These are phyloP conservation scores for Epiperipatus broadwayi DNA, from an alignment of 2,888 invertebrate genomes.

Conservation along the genomic window DNA sequence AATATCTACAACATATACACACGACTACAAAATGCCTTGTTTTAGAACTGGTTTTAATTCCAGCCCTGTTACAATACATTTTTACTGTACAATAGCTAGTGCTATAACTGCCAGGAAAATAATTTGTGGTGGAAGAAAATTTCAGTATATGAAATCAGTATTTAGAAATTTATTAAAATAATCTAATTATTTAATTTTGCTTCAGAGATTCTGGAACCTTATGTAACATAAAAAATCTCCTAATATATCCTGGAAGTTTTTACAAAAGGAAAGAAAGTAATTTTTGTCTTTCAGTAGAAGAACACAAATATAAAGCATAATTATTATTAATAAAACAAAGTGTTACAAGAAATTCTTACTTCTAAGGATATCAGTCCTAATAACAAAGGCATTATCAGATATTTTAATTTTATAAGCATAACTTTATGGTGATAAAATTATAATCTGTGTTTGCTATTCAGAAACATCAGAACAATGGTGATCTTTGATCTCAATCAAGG, in stretches of 20 bases:
- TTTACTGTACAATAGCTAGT: no score
- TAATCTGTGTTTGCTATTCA: conserved; percentile 82
- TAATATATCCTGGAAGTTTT: conserved; percentile 74
- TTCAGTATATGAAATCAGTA: no score
- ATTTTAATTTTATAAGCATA: conserved; percentile 81
- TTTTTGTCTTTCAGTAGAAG: conserved; percentile 90
- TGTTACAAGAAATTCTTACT: conserved; percentile 84
- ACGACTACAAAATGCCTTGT: no score
- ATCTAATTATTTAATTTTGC: conserved; percentile 83
- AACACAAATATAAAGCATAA: conserved; percentile 84
- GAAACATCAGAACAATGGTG: conserved; percentile 81
- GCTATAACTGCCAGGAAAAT: no score
- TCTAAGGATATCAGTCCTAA: conserved; percentile 85
- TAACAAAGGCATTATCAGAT: conserved; percentile 71
- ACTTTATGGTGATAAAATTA: conserved; percentile 83
- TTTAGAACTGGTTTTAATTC: no score
- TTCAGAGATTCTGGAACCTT: conserved; percentile 99
- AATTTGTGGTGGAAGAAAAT: no score
- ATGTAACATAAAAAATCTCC: conserved; percentile 78
- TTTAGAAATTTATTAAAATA: no score
- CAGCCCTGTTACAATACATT: no score
- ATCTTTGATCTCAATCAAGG: no score
- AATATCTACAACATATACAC: no score
- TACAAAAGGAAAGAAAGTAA: conserved; percentile 80
- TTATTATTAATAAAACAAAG: conserved; percentile 95